Percentiles rank a stretch among this genome's conserved stretches.
phyloP scores from a whole-genome alignment of 2,888 invertebrate species.

The Vannuccia rotundouncinata region DNA sequence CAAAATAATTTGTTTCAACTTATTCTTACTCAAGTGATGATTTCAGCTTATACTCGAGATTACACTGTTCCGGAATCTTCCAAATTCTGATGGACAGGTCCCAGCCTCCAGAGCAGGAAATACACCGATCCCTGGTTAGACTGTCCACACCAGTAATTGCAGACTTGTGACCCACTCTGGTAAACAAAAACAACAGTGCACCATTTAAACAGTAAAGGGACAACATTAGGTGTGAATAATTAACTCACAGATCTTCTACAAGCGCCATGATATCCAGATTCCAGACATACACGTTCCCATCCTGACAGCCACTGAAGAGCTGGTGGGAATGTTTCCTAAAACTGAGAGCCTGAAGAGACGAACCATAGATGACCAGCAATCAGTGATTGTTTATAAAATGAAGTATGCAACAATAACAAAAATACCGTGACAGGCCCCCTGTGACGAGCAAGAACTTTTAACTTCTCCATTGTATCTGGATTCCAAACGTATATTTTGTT shows the following conservation, averaged over 20 bases:
- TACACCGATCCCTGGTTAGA: slow-evolving; percentile 72
- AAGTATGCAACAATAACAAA: slow-evolving; percentile 37
- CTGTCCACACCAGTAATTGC: slow-evolving; percentile 79
- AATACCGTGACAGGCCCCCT: slow-evolving; percentile 42
- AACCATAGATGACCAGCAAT: background rate
- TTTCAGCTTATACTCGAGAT: slow-evolving; percentile 61
- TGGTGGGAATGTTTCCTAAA: slow-evolving; percentile 79
- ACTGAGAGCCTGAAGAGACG: slow-evolving; percentile 65
- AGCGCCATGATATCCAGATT: slow-evolving; percentile 89
- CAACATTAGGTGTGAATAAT: background rate
- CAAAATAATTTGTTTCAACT: no score
- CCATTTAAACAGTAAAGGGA: background rate
- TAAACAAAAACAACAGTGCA: slow-evolving; percentile 41
- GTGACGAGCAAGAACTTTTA: slow-evolving; percentile 68
- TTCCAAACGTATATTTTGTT: slow-evolving; percentile 76
- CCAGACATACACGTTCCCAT: slow-evolving; percentile 76
- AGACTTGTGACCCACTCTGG: slow-evolving; percentile 77
- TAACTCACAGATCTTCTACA: slow-evolving; percentile 73
- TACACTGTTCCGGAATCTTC: slow-evolving; percentile 95
- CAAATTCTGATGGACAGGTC: slow-evolving; percentile 81
- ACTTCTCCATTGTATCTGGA: slow-evolving; percentile 67
- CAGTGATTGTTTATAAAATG: background rate
- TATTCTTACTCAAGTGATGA: background rate
- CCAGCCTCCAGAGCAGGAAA: slow-evolving; percentile 75
- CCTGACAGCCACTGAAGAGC: slow-evolving; percentile 63